phyloP scores from a whole-genome alignment of 2,888 invertebrate species.

The Pseudeuparius sepicola region DNA sequence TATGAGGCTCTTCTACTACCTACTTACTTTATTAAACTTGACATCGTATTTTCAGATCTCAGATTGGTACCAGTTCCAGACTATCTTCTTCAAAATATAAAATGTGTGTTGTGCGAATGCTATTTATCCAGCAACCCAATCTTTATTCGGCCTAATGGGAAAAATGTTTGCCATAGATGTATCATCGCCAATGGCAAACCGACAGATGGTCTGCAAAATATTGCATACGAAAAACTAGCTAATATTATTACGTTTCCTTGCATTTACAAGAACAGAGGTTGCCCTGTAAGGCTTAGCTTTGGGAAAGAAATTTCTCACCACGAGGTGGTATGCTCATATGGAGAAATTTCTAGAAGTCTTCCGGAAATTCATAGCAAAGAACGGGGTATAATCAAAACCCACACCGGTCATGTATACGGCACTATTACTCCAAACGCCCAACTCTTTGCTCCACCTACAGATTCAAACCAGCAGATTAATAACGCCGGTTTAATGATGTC shows the following conservation, averaged over 20 bases:
- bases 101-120: slow-evolving; percentile 32
- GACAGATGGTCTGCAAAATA: slow-evolving; percentile 27
- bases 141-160: slow-evolving; percentile 29
- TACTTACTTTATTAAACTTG: too few relatives aligned
- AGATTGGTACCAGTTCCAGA: slow-evolving; percentile 29
- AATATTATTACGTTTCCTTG: slow-evolving; percentile 33
- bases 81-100: slow-evolving; percentile 28
- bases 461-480: slow-evolving; percentile 18
- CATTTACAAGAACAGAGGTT: slow-evolving; percentile 28
- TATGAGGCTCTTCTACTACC: too few relatives aligned
- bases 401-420: slow-evolving; percentile 29
- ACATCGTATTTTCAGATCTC: slow-evolving; percentile 29
- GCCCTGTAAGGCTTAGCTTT: slow-evolving; percentile 26
- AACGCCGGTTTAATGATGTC: slow-evolving; percentile 25
- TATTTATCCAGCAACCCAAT: slow-evolving; percentile 34
- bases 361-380: slow-evolving; percentile 18
- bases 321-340: slow-evolving; percentile 31
- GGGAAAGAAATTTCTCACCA: slow-evolving; percentile 31
- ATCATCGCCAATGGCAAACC: slow-evolving; percentile 28
- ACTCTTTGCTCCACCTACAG: slow-evolving; percentile 26
- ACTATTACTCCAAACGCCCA: slow-evolving; percentile 24
- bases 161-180: slow-evolving; percentile 35
- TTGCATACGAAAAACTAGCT: slow-evolving; percentile 31
- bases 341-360: slow-evolving; percentile 6
- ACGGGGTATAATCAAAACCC: slow-evolving; percentile 33